Evolutionary conservation across 2,797 vertebrate genomes (phyloP), one percentile per base, ranked within the genome.

Genomic region (Triplophysa yarkandensis): DNA sequence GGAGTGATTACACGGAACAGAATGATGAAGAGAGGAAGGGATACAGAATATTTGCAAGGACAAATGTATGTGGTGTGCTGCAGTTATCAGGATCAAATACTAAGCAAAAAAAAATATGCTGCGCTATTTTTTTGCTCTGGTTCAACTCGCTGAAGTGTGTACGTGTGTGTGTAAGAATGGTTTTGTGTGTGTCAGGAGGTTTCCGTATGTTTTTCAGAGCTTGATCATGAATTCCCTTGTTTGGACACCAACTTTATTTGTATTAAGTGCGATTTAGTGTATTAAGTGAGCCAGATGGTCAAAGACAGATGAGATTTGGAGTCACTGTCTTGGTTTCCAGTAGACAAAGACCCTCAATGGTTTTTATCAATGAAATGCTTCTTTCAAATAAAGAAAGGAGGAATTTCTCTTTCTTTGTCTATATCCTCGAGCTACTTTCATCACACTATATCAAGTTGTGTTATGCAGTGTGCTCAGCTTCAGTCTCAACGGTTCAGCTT

Each of bases 71-170:
- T 67, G 23, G 72, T 73, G 71, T 74, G 54, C 79, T 77, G 83
- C 79, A 79, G 83, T 76, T 60, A 79, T 79, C 69, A 71, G 74
- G 69, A 76, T 76, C 34, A 50, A 81, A 77, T 66, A 71, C 76
- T 76, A 81, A 80, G 79, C 79, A 81, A 74, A 82, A 81, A n/a
- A 74, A 80, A 62, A 81, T 77, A 80, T 81, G 79, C 80, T 68
- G 63, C 62, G 58, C 69, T 36, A 16, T 70, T 61, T 71, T 44
- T 61, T 81, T 78, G 60, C 58, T 63, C 66, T 32, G 74, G 44
- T 36, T 75, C 52, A 74, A 11, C 32, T 65, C 64, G 21, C 27
- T 61, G 54, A 46, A 67, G 36, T 63, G 46, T 48, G 34, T 55
- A 30, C 54, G 28, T 66, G 55, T 36, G 28, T 46, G 57, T 19